phyloP scores from a whole-genome alignment of 35 echinoderm and acorn worm genomes.

The Apostichopus japonicus region DNA sequence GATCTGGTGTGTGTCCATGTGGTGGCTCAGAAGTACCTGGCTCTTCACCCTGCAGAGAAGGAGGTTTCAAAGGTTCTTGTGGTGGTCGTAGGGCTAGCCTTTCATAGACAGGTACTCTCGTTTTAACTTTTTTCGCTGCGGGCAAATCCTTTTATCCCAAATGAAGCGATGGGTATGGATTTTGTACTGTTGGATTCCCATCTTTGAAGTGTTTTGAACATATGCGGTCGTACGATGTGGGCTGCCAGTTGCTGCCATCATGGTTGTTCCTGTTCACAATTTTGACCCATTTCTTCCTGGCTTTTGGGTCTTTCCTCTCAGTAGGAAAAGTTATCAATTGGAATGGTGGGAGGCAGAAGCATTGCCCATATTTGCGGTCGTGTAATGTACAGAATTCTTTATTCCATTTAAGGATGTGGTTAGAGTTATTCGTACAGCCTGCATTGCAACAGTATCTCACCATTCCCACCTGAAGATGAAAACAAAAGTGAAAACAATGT shows the following conservation, averaged over 20 bases:
- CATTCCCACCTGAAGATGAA: neutral
- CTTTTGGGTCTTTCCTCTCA: constrained; percentile 58
- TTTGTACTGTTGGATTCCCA: neutral
- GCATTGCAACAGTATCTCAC: neutral
- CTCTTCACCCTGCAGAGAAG: neutral
- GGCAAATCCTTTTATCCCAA: neutral
- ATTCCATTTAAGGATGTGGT: neutral
- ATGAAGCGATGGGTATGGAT: constrained; percentile 14
- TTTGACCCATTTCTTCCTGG: constrained; percentile 44
- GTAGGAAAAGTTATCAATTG: constrained; percentile 72
- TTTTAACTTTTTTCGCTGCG: neutral
- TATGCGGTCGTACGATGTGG: no score
- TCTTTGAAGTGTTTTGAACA: no score
- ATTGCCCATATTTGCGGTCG: constrained; percentile 23
- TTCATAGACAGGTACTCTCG: constrained; percentile 2
- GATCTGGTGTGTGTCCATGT: neutral
- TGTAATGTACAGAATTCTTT: no score
- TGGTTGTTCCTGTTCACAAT: neutral
- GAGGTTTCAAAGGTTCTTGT: neutral
- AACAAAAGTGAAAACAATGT: neutral
- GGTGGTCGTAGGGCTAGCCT: neutral
- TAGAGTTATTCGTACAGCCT: neutral
- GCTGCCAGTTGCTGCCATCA: neutral
- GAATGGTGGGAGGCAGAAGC: constrained; percentile 71
- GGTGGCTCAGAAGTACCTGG: neutral